Evolutionary conservation across 2,797 vertebrate species (phyloP), one percentile per base, ranked within the genome.

Genomic region (Octomys mimax): DNA sequence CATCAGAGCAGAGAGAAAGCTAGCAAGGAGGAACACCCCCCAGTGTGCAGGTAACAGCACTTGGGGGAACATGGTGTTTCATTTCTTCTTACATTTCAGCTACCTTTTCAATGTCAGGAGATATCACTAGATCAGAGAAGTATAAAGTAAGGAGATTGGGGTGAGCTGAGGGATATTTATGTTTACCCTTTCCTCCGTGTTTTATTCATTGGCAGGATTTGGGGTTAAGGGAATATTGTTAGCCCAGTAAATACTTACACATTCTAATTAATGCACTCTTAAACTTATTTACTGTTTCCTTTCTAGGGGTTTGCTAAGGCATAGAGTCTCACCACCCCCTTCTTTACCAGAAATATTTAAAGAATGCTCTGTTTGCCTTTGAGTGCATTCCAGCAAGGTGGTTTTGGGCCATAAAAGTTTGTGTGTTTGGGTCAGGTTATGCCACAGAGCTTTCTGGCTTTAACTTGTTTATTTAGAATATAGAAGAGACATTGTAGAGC

Each of bases 331-430:
- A 13, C 18, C 49, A 54, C 31, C 39, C 64, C 49, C 36, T 91
- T 70, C 42, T 39, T 87, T 80, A 39, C 62, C 64, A 92, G 80
- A 98, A 97, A 82, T 94, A 96, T 96, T 92, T 96, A 62, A 96
- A 89, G 96, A 97, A 96, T 96, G 86, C 3, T 88, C 62, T 86
- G 42, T 80, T 91, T 96, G 87, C 85, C 85, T 96, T 82, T 64
- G 52, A 86, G 54, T 82, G 21, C 68, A 73, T 94, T 96, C 87
- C 96, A 82, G 79, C 0, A 2, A 92, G 77, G 80, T 91, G 82
- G 92, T 84, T 78, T 62, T 49, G 61, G 92, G 49, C 71, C 59
- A 84, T 95, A 91, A 96, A 95, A 92, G 87, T 92, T 71, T 86
- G 62, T 89, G 62, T 66, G 89, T 86, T 92, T 77, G 92, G 88